Base-by-base conservation (phyloP, 1,140 invertebrate genomes). In the Octopus sinensis region DNA sequence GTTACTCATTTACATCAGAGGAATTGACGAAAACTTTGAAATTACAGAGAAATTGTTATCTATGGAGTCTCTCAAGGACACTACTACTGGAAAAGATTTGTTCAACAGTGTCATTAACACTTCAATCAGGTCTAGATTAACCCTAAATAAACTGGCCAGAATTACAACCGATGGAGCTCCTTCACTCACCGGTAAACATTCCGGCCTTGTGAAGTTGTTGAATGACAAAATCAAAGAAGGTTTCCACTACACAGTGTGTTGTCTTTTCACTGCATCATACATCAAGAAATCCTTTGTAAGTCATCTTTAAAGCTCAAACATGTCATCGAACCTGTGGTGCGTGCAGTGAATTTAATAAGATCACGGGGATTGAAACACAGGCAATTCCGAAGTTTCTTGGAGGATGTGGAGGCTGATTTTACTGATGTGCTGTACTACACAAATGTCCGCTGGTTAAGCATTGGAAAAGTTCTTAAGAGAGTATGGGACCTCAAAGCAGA, bases 1-100 rank as follows among this genome's bases (percentile, higher is more conserved):
- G 56, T 62, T 62, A 62, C 56, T 62, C 56, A 62, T 62, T 62
- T 62, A 62, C 56, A 62, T 62, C 56, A 62, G 56, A 62, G 56
- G 56, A 62, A 62, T 62, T 62, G 56, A 6, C 56, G n/a, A 62
- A 62, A 62, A 9, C 56, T 62, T 62, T 62, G 17, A 62, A 62
- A 62, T 62, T 62, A 6, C 56, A 17, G 17, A 62, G 6, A 9
- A 62, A 62, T 17, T 62, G 56, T 62, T 9, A 62, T 62, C 56
- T 62, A 62, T 62, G 56, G 17, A 62, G 56, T 62, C 56, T 62
- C 56, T 62, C 56, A 62, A 17, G 17, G 56, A 17, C 17, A 62
- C 56, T 62, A 62, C 17, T 6, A 9, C 56, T 62, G 56, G 56
- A 62, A 62, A 62, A 62, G 6, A 62, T 62, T 62, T 62, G 6